phyloP scores from a whole-genome alignment of 1,140 invertebrate genomes.

The Radopholus similis region DNA sequence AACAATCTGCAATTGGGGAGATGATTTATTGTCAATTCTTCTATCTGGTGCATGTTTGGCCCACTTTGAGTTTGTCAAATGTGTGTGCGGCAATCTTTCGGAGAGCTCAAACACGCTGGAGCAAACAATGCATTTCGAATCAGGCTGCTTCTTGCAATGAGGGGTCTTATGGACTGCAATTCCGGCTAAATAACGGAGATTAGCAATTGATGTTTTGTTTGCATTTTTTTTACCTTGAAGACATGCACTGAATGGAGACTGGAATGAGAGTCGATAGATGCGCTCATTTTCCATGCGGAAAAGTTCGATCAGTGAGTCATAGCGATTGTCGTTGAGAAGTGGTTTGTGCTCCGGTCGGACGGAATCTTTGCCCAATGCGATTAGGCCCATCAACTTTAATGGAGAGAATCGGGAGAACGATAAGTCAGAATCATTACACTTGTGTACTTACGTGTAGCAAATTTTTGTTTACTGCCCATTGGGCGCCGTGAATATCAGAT shows the following conservation, averaged over 20 bases:
- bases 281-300: conserved; percentile 38
- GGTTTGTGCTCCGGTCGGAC: conserved; percentile 16
- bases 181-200: conserved; percentile 20
- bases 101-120: conserved; percentile 81
- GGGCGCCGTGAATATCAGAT: neutral
- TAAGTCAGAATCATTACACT: conserved; percentile 6
- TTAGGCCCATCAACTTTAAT: conserved; percentile 36
- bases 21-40: conserved; percentile 65
- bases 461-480: neutral
- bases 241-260: conserved; percentile 84
- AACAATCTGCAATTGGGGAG: conserved; percentile 87
- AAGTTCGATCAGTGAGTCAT: conserved; percentile 27
- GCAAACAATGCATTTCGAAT: conserved; percentile 81
- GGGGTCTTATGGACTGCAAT: conserved; percentile 45
- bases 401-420: neutral
- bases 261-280: conserved; percentile 69
- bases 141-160: conserved; percentile 32
- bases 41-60: conserved; percentile 5
- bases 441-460: neutral
- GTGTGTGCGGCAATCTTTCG: conserved; percentile 80
- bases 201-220: neutral
- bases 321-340: conserved; percentile 43
- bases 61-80: conserved; percentile 76
- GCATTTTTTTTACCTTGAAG: conserved; percentile 65
- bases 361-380: conserved; percentile 25